Evolutionary conservation across 2,888 invertebrate genomes (phyloP), one percentile per base, ranked within the genome.

Genomic region (Sphinx pinastri): DNA sequence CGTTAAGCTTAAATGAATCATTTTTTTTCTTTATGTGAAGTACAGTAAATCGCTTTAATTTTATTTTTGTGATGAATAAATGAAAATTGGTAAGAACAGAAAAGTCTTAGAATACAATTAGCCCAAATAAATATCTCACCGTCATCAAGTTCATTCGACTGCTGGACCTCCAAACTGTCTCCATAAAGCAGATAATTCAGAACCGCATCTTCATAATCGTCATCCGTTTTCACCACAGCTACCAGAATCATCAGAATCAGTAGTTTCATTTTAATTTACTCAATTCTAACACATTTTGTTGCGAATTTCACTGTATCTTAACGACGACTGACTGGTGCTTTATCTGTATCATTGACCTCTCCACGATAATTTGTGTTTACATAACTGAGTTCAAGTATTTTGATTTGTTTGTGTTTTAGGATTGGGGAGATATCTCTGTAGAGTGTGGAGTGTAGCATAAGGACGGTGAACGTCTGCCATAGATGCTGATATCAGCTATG

Each of bases 171-270:
- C 8, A 68, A 70, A 54, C 75, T 76, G 10, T 72, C 80, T 10
- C 84, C 87, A 60, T 86, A 85, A 51, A 88, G 69, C 31, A 88
- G 70, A 76, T 85, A 81, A 72, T 84, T 77, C 0, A 88, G 76
- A 2, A 87, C 75, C 2, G 82, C 74, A 71, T 87, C 86, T 45
- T 81, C 73, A 71, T 86, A 80, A 10, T 85, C 78, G 0, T 79
- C 80, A 67, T 79, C 77, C 68, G 49, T 0, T 72, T 72, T 67
- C 70, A 67, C 70, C 38, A 73, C 70, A 69, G 73, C 68, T 0
- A 19, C 59, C 66, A 71, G 69, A 2, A 74, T 12, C 1, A 83
- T 47, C 8, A 78, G 49, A n/a, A 75, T n/a, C 13, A 76, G 54
- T 38, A 77, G 54, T 70, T 74, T 76, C 19, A 81, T 81, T 49